Evolutionary conservation across 2,888 invertebrate genomes (phyloP).

Genomic region (Drosophila tanythrix): DNA sequence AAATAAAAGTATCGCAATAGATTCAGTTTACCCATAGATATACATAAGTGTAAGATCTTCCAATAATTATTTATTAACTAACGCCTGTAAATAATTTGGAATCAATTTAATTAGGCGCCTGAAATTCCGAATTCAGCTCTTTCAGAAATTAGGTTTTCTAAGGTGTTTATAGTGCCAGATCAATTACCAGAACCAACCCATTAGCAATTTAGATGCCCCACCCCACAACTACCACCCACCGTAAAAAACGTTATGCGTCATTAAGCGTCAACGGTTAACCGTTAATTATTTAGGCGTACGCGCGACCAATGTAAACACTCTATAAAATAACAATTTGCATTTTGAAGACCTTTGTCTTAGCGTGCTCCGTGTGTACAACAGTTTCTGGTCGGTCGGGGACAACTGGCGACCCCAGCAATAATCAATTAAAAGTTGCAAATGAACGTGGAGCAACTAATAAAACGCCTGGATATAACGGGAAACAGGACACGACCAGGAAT

Average conservation of each 20-base stretch:
- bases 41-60: background rate
- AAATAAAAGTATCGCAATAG: background rate
- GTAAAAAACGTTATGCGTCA: conserved; percentile 61
- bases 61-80: background rate
- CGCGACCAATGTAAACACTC: conserved; percentile 72
- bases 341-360: conserved; percentile 17
- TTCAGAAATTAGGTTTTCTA: conserved; percentile 8
- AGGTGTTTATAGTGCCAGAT: conserved; percentile 4
- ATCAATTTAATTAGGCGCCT: background rate
- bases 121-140: background rate
- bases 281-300: conserved; percentile 74
- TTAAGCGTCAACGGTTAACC: conserved; percentile 63
- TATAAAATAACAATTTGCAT: conserved; percentile 71
- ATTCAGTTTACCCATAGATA: background rate
- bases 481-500: conserved; percentile 36
- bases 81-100: background rate
- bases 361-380: background rate
- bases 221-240: background rate
- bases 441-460: conserved; percentile 67
- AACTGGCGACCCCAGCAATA: conserved; percentile 50
- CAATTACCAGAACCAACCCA: conserved; percentile 27
- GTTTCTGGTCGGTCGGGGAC: background rate
- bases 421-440: conserved; percentile 80
- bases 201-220: conserved; percentile 22
- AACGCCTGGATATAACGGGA: conserved; percentile 33